Conservation (phyloP, 2,113 vertebrate species). For the Pelecanoides urinatrix region DNA sequence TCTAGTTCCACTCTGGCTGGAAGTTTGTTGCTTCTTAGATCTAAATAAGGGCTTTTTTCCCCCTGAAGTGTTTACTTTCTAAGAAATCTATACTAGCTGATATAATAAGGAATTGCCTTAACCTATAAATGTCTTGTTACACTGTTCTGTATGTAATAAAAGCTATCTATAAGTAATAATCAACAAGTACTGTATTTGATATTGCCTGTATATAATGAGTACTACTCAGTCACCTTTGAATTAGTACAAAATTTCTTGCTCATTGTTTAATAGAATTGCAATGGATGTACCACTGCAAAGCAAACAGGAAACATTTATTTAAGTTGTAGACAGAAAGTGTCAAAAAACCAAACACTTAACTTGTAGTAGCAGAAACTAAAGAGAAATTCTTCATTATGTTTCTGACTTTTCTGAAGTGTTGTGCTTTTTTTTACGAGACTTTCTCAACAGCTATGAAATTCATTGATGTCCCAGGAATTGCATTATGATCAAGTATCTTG, state of each 20-base stretch:
- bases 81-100: neutral
- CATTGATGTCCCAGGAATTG: neutral
- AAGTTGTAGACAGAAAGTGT: neutral
- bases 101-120: neutral
- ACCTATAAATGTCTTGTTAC: neutral
- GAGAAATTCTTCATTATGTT: neutral
- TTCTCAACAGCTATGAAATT: neutral
- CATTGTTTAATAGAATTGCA: neutral
- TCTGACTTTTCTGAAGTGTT: neutral
- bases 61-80: neutral
- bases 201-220: neutral
- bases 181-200: neutral
- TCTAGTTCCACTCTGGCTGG: neutral
- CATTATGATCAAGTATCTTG: neutral
- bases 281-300: neutral
- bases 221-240: neutral
- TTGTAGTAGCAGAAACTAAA: neutral
- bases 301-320: neutral
- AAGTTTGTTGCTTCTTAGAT: neutral
- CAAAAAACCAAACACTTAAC: neutral
- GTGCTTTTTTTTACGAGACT: accelerated
- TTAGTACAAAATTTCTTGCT: neutral
- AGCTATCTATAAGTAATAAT: neutral
- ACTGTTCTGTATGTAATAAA: neutral
- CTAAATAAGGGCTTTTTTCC: neutral